These are phyloP conservation scores for Eurytoma californica DNA, from an alignment of 2,888 invertebrate genomes.

Conservation along the genomic window DNA sequence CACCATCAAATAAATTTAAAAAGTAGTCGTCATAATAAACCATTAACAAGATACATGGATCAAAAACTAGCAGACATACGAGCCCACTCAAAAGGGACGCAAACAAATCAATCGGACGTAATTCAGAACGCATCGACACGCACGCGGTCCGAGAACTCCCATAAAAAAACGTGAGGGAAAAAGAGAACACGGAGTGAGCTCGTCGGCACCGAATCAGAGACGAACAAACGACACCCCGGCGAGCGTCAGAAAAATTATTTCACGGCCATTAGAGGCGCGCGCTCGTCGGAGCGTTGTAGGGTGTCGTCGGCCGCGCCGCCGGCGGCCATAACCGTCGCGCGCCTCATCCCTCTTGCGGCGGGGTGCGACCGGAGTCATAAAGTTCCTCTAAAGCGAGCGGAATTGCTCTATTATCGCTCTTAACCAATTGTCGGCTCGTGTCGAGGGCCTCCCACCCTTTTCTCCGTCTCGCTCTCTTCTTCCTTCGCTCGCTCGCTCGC, in stretches of 20 bases:
- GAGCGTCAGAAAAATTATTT: conserved; percentile 50
- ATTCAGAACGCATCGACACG: background rate
- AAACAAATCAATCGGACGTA: background rate
- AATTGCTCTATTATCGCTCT: conserved; percentile 66
- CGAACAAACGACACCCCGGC: conserved; percentile 19
- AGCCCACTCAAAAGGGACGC: background rate
- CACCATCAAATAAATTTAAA: too few relatives aligned
- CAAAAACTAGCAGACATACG: background rate
- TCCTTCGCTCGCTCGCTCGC: background rate
- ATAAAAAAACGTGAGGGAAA: background rate
- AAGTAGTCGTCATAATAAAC: too few relatives aligned
- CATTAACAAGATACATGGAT: background rate
- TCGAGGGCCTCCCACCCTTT: conserved; percentile 13
- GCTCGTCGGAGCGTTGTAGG: background rate
- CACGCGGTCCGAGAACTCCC: background rate
- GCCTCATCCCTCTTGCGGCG: conserved; percentile 55
- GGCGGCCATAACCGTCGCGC: conserved; percentile 50
- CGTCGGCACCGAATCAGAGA: conserved; percentile 38
- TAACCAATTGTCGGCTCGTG: conserved; percentile 65
- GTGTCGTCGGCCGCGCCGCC: conserved; percentile 39
- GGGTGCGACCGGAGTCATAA: conserved; percentile 64
- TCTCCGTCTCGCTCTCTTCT: conserved; percentile 6
- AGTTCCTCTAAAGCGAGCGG: conserved; percentile 65
- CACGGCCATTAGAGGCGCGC: conserved; percentile 35
- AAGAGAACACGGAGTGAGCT: background rate